Conservation (phyloP, 2,113 vertebrate genomes). For the Cynoglossus semilaevis region DNA sequence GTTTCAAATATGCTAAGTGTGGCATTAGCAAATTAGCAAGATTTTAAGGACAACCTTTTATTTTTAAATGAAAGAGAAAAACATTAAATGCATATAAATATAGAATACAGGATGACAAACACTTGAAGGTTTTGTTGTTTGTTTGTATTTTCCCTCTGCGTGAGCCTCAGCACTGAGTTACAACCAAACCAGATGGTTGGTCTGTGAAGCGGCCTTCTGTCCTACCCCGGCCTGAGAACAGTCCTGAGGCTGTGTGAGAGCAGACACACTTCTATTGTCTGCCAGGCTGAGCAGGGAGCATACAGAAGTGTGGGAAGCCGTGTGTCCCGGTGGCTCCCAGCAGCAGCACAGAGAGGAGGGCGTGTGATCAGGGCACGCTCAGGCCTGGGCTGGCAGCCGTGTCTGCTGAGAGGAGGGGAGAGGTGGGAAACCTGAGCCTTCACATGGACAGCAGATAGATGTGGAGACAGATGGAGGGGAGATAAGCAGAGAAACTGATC, state of each 20-base stretch:
- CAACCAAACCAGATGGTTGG: constrained; percentile 58
- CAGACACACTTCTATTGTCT: constrained; percentile 73
- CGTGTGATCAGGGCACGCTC: constrained; percentile 61
- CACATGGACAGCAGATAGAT: constrained; percentile 22
- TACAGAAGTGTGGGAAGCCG: constrained; percentile 76
- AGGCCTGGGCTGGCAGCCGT: constrained; percentile 39
- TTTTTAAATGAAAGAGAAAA: too few species aligned
- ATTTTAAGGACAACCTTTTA: too few species aligned
- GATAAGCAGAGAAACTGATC: constrained; percentile 29
- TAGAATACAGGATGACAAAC: too few species aligned
- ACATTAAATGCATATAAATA: too few species aligned
- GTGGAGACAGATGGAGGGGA: constrained; percentile 48
- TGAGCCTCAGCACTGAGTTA: constrained; percentile 19
- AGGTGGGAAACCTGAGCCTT: constrained; percentile 40
- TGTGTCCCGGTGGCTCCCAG: constrained; percentile 71
- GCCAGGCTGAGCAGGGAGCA: constrained; percentile 49
- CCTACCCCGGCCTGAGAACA: constrained; percentile 54
- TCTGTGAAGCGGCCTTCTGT: constrained; percentile 42
- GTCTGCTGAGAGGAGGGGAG: constrained; percentile 32
- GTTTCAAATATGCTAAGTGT: too few species aligned
- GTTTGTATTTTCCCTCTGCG: not conserved
- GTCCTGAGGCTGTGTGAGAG: constrained; percentile 48
- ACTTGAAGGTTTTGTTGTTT: too few species aligned
- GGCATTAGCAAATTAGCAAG: too few species aligned
- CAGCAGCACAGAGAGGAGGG: constrained; percentile 53